phyloP scores from a whole-genome alignment of 2,888 invertebrate species.

The Limenitis camilla region DNA sequence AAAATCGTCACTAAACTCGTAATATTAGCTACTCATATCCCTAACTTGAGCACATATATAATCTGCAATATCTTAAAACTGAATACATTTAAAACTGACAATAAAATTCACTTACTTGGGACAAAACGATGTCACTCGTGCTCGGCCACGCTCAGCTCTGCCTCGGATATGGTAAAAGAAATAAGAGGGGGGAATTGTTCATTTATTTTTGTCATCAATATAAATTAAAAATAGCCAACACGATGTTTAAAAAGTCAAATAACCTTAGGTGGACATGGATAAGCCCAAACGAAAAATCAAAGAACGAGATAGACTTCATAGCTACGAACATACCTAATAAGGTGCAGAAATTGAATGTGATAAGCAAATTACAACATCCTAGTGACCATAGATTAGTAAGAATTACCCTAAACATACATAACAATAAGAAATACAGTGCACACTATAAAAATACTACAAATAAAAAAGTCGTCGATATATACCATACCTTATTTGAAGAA shows the following conservation, averaged over 20 bases:
- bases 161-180: not conserved
- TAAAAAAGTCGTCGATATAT: no score
- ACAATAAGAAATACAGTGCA: not conserved
- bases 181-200: not conserved
- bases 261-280: conserved; percentile 4
- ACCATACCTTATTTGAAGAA: no score
- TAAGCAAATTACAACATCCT: conserved; percentile 3
- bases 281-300: not conserved
- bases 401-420: not conserved
- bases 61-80: no score
- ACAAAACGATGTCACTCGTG: no score
- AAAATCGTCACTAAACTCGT: no score
- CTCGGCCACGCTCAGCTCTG: no score
- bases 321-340: not conserved
- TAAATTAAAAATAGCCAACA: not conserved
- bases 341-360: not conserved
- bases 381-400: conserved; percentile 6
- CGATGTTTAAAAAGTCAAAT: not conserved
- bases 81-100: no score
- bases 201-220: not conserved
- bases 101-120: no score
- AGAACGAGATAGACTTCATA: conserved; percentile 9
- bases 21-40: no score
- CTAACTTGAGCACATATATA: no score
- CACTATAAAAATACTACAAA: no score